Conservation (phyloP, 2,113 vertebrate genomes). For the Ammodytes dubius region DNA sequence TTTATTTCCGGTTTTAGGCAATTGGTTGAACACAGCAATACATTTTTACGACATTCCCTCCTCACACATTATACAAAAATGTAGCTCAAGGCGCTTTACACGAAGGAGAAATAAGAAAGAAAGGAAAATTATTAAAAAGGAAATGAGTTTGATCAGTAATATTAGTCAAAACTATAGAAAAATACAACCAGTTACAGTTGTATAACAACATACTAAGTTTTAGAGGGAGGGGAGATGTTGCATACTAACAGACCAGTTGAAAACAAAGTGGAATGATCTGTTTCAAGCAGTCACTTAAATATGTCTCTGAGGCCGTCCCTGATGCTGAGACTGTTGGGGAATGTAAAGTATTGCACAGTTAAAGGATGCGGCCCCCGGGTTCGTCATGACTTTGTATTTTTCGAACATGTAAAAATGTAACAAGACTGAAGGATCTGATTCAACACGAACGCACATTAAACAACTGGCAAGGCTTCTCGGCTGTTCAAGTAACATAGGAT, state of each 20-base stretch:
- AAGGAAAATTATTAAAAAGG: no score
- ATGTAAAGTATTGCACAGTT: conserved; percentile 1
- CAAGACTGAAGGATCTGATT: neutral
- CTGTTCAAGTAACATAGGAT: neutral
- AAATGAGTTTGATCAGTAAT: neutral
- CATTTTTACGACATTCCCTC: neutral
- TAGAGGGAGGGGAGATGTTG: neutral
- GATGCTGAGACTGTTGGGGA: conserved; percentile 19
- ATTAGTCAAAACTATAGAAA: neutral
- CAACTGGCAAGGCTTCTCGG: neutral
- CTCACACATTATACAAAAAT: neutral
- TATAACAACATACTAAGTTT: neutral
- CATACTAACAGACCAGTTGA: neutral
- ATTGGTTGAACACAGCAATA: neutral
- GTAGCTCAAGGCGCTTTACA: neutral
- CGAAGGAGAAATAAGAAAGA: neutral
- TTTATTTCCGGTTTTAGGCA: neutral
- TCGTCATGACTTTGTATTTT: conserved; percentile 3
- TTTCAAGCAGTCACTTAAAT: conserved; percentile 46
- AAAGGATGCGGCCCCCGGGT: neutral
- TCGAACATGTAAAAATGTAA: conserved; percentile 1
- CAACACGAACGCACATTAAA: neutral
- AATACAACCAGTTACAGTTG: neutral
- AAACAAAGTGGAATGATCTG: conserved; percentile 24
- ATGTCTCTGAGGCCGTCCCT: conserved; percentile 26